These are phyloP conservation scores for Silurus meridionalis DNA, from an alignment of 2,113 vertebrate genomes.

Conservation along the genomic window DNA sequence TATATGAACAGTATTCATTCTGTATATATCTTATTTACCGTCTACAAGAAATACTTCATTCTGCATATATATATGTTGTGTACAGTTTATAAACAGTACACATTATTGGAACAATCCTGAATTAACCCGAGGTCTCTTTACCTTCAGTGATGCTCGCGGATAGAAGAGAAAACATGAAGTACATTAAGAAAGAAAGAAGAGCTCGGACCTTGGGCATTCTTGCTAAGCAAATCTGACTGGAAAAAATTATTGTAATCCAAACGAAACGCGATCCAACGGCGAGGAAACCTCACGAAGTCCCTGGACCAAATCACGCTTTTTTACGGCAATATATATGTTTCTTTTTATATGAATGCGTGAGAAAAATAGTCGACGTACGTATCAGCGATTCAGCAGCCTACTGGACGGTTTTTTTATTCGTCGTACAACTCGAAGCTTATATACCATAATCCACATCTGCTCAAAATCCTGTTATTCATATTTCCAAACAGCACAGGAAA, in stretches of 20 bases:
- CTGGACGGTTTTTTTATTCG: background rate
- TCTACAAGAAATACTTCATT: background rate
- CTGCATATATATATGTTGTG: background rate
- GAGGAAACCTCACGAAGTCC: background rate
- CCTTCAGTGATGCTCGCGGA: slow-evolving; percentile 1
- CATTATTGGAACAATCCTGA: background rate
- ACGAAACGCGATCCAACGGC: background rate
- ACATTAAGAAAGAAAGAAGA: background rate
- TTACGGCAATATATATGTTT: background rate
- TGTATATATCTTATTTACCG: background rate
- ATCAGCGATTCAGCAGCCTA: background rate
- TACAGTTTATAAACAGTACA: background rate
- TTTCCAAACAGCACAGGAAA: background rate
- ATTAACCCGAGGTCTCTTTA: background rate
- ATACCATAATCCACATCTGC: background rate
- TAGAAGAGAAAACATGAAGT: background rate
- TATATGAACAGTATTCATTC: background rate
- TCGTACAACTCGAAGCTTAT: background rate
- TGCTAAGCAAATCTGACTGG: background rate
- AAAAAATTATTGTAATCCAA: background rate
- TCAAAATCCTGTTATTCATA: background rate
- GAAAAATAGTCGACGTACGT: background rate
- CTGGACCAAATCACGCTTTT: background rate
- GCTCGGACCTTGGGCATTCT: background rate
- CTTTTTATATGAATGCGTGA: background rate